These are phyloP conservation scores for Aradus depressus DNA, from an alignment of 2,888 invertebrate species.

Conservation along the genomic window DNA sequence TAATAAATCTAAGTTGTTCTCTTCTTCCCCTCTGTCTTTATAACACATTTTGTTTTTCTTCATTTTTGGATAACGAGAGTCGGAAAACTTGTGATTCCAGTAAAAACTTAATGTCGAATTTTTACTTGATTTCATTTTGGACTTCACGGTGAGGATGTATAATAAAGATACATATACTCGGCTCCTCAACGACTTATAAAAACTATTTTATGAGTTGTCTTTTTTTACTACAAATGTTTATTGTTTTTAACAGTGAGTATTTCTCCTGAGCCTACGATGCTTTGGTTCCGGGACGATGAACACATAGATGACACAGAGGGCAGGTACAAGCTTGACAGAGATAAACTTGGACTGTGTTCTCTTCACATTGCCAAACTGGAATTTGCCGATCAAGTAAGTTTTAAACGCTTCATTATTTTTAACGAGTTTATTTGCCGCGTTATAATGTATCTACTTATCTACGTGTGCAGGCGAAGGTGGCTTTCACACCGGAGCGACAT, in stretches of 20 bases:
- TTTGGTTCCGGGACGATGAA: constrained; percentile 83
- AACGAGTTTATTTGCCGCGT: background rate
- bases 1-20: too few relatives aligned
- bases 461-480: too few relatives aligned
- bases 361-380: constrained; percentile 63
- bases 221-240: constrained; percentile 7
- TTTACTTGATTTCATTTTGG: too few relatives aligned
- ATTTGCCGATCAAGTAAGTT: constrained; percentile 58
- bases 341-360: constrained; percentile 58
- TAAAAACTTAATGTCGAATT: too few relatives aligned
- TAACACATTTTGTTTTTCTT: too few relatives aligned
- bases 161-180: too few relatives aligned
- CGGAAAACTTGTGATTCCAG: too few relatives aligned
- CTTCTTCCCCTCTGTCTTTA: too few relatives aligned
- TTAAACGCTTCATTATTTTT: background rate
- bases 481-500: too few relatives aligned
- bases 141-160: too few relatives aligned
- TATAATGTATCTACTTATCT: background rate
- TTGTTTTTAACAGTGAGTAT: constrained; percentile 52
- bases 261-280: constrained; percentile 64
- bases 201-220: background rate
- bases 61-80: too few relatives aligned
- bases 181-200: background rate
- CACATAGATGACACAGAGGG: constrained; percentile 50
- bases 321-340: constrained; percentile 54